Percentiles rank a stretch among this genome's conserved stretches.
Conservation (phyloP, 2,113 vertebrate genomes). For the Pteropus alecto region DNA sequence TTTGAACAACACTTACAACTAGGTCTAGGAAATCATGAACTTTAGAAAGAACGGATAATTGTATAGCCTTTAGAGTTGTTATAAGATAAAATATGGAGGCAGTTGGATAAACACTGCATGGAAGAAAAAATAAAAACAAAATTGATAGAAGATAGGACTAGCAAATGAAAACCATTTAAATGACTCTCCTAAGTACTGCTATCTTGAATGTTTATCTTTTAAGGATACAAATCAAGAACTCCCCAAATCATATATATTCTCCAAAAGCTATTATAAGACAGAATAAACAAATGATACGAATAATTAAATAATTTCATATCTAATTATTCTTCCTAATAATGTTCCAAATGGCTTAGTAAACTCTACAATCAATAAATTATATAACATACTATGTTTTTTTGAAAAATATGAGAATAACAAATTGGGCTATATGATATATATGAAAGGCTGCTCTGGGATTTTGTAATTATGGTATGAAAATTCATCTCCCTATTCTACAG, state of each 20-base stretch:
- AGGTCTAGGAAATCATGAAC: background rate
- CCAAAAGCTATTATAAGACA: background rate
- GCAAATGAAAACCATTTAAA: constrained; percentile 24
- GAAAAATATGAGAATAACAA: background rate
- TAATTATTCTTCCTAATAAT: constrained; percentile 20
- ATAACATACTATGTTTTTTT: background rate
- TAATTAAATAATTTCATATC: background rate
- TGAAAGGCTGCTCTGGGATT: constrained; percentile 6
- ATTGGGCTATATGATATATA: background rate
- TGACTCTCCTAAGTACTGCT: background rate
- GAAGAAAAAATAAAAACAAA: constrained; percentile 24
- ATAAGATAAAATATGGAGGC: background rate
- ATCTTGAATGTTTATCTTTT: background rate
- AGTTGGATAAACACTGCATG: background rate
- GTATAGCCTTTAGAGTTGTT: background rate
- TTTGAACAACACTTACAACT: background rate
- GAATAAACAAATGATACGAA: background rate
- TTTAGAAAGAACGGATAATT: background rate
- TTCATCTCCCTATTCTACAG: background rate
- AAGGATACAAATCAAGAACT: background rate
- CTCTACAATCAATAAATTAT: background rate
- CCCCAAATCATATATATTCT: background rate
- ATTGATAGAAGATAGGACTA: background rate
- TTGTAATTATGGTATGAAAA: constrained; percentile 23
- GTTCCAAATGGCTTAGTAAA: constrained; percentile 3